Percentiles rank a stretch among this genome's conserved stretches.
These are phyloP conservation scores for Serinus canaria DNA, from an alignment of 2,113 vertebrate genomes.

Conservation along the genomic window DNA sequence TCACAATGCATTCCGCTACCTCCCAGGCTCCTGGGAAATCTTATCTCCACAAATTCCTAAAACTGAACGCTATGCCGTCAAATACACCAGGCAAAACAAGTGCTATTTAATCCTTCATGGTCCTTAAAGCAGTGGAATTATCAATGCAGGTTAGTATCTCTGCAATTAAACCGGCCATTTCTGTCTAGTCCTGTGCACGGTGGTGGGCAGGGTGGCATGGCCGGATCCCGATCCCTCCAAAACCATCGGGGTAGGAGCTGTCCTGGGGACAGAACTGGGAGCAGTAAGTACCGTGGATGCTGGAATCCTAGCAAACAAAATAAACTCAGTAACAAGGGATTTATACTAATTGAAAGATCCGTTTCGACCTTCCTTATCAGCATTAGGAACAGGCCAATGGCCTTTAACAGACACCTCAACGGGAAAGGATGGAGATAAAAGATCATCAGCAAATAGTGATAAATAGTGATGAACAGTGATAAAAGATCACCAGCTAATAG, in stretches of 20 bases:
- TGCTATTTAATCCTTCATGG: background rate
- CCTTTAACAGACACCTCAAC: rapidly evolving
- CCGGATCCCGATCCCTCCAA: background rate
- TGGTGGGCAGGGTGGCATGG: rapidly evolving
- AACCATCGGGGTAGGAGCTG: background rate
- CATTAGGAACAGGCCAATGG: background rate
- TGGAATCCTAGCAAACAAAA: background rate
- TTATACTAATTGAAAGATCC: background rate
- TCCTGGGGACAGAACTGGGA: no score
- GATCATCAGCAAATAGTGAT: no score
- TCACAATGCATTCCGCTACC: background rate
- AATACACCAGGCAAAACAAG: background rate
- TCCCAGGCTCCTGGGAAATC: background rate
- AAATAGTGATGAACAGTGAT: background rate
- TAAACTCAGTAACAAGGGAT: background rate
- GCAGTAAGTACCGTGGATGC: background rate
- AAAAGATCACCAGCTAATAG: background rate
- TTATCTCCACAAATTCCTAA: background rate
- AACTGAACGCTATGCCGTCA: background rate
- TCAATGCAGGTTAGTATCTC: no score
- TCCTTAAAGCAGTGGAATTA: background rate
- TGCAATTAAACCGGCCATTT: background rate
- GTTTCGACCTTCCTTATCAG: background rate
- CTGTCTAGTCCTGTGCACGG: background rate
- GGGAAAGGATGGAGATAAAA: background rate